These are phyloP conservation scores for Pedicia rivosa DNA, from an alignment of 2,888 invertebrate species.

Conservation along the genomic window DNA sequence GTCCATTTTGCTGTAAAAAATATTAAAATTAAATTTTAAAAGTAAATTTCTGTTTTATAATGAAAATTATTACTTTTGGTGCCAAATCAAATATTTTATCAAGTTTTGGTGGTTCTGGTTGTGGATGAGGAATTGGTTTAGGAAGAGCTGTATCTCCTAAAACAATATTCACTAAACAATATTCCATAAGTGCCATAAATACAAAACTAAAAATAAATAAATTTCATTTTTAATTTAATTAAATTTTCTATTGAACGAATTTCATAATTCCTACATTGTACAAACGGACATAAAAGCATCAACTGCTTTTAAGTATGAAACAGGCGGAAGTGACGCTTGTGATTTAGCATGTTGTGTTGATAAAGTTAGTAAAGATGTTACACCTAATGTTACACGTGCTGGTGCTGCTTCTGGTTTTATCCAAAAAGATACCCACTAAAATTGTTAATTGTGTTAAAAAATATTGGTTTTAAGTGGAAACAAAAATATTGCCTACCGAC, in stretches of 20 bases:
- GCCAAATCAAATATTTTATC: neutral
- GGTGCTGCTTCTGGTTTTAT: slow-evolving; percentile 90
- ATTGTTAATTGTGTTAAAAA: slow-evolving; percentile 13
- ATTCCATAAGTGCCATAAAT: slow-evolving; percentile 89
- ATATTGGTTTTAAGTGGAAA: too few relatives aligned
- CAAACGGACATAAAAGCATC: slow-evolving; percentile 89
- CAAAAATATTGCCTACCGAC: slow-evolving; percentile 46
- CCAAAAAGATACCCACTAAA: slow-evolving; percentile 88
- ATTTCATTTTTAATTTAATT: neutral
- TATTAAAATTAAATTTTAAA: neutral
- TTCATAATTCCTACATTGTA: slow-evolving; percentile 45
- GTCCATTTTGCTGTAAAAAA: neutral
- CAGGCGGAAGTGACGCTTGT: slow-evolving; percentile 82
- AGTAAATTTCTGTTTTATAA: too few relatives aligned
- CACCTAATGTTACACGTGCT: slow-evolving; percentile 81
- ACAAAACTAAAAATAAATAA: slow-evolving; percentile 48
- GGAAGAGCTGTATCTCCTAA: slow-evolving; percentile 29
- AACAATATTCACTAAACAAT: slow-evolving; percentile 66
- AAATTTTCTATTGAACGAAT: neutral
- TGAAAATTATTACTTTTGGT: too few relatives aligned
- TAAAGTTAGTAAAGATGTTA: slow-evolving; percentile 73
- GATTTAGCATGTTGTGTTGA: slow-evolving; percentile 90
- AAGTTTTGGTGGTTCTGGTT: slow-evolving; percentile 10
- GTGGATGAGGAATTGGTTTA: slow-evolving; percentile 26
- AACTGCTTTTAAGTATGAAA: slow-evolving; percentile 84